Evolutionary conservation across 2,888 invertebrate species (phyloP).

Genomic region (Eupithecia insigniata): DNA sequence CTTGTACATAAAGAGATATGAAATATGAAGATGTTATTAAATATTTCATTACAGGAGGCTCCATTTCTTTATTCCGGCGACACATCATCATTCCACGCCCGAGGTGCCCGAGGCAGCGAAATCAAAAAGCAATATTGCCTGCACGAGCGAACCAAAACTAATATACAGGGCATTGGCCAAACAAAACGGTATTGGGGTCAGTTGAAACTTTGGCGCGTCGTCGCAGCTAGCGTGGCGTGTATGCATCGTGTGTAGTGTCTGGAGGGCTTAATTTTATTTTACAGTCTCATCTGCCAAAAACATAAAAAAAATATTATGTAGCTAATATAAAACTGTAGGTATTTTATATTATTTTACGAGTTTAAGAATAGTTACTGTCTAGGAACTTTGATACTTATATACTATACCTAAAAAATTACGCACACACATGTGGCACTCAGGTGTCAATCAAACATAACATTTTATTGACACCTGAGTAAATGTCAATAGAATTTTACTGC

Average conservation of each 20-base stretch:
- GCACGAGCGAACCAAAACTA: constrained; percentile 24
- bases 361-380: not conserved
- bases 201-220: not conserved
- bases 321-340: not conserved
- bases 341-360: not conserved
- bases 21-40: constrained; percentile 11
- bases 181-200: constrained; percentile 29
- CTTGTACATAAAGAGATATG: not conserved
- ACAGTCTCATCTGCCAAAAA: not conserved
- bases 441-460: too few species aligned
- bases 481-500: not conserved
- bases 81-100: constrained; percentile 22
- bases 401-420: too few species aligned
- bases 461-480: too few species aligned
- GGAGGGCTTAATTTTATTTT: not conserved
- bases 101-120: constrained; percentile 16
- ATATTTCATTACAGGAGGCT: constrained; percentile 21
- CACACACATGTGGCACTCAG: too few species aligned
- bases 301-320: not conserved
- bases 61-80: constrained; percentile 6
- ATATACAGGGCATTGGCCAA: constrained; percentile 29
- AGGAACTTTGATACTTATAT: not conserved
- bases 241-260: not conserved
- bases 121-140: constrained; percentile 33
- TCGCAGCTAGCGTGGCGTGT: not conserved